Percentiles rank a stretch among this genome's conserved stretches.
Evolutionary conservation across 2,797 vertebrate genomes (phyloP).

Genomic region (Chrysocyon brachyurus): DNA sequence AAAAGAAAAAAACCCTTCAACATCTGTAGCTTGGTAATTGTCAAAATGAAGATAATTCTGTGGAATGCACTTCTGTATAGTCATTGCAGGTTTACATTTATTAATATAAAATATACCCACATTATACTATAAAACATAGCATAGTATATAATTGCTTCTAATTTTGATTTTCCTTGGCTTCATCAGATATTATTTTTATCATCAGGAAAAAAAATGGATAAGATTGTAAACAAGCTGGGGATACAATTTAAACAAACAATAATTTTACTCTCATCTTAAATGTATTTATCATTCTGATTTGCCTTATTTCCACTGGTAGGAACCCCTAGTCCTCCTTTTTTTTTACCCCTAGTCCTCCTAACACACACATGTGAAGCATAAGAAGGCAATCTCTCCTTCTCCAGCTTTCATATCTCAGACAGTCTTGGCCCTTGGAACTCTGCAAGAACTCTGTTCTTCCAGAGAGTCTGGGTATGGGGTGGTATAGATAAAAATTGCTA

Average conservation of each 20-base stretch:
- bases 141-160: not conserved
- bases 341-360: no score
- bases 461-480: not conserved
- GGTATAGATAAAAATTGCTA: not conserved
- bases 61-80: not conserved
- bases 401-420: accelerated
- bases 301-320: not conserved
- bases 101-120: not conserved
- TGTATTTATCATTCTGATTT: no score
- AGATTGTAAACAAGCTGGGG: not conserved
- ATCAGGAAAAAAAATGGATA: not conserved
- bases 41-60: not conserved
- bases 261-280: not conserved
- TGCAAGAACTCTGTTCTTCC: not conserved
- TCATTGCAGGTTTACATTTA: not conserved
- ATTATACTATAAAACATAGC: not conserved
- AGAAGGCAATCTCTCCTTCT: not conserved
- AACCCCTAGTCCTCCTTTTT: no score
- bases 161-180: not conserved
- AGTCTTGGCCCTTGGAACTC: not conserved
- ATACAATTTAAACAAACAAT: not conserved
- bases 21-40: not conserved
- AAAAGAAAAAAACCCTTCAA: not conserved
- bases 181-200: not conserved
- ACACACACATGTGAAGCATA: not conserved